Evolutionary conservation across 1,140 invertebrate genomes (phyloP).

Genomic region (Sesamia nonagrioides): DNA sequence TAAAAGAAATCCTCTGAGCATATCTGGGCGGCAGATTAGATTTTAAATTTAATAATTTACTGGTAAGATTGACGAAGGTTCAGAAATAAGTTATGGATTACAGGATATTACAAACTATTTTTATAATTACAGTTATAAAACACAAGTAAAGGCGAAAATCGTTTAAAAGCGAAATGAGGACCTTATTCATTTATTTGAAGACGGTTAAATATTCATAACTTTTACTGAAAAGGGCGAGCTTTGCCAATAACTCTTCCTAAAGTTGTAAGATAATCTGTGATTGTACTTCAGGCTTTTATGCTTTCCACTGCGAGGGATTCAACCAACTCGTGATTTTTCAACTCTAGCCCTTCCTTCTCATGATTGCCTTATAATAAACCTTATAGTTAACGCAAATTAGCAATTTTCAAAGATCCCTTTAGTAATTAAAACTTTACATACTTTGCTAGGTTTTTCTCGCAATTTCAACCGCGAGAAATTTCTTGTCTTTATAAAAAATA

Average conservation of each 20-base stretch:
- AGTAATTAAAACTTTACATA: no score
- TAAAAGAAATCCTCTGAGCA: neutral
- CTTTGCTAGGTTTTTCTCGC: no score
- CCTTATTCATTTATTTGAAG: neutral
- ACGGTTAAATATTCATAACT: slow-evolving; percentile 25
- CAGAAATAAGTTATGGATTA: neutral
- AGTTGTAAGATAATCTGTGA: slow-evolving; percentile 15
- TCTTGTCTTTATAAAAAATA: no score
- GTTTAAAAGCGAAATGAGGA: neutral
- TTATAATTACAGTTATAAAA: neutral
- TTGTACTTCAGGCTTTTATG: slow-evolving; percentile 3
- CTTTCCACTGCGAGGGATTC: neutral
- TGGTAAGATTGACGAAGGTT: neutral
- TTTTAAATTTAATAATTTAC: neutral
- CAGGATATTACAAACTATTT: neutral
- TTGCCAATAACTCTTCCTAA: slow-evolving; percentile 14
- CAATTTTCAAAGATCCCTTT: no score
- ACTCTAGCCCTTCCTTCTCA: neutral
- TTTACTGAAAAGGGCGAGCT: slow-evolving; percentile 2
- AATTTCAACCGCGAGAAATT: no score
- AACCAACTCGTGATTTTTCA: neutral
- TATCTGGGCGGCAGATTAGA: neutral
- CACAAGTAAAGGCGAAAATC: neutral
- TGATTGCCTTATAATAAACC: neutral
- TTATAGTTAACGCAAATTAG: no score